Evolutionary conservation across 2,113 vertebrate species (phyloP), one percentile per base, ranked within the genome.

Genomic region (Phrynocephalus versicolor): DNA sequence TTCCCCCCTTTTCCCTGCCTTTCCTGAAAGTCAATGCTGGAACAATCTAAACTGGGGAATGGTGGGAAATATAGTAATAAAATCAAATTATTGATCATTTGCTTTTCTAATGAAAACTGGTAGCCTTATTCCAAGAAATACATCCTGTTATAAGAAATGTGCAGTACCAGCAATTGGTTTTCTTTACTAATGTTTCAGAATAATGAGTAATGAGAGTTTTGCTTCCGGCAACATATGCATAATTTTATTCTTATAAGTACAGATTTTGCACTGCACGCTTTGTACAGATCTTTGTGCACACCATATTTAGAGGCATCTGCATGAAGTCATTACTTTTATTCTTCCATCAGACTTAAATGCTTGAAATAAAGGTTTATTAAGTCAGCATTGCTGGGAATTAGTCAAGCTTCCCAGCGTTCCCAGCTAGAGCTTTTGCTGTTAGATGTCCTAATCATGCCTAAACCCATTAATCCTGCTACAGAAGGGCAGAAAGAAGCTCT

Each of bases 331-430:
- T 96, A 95, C 82, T 92, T 96, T 95, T 95, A 95, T 96, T 94
- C 95, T 94, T 91, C 79, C 93, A 87, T 89, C 92, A 93, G 94
- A 96, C 92, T 93, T 94, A 91, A 96, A 97, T 96, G 94, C 93
- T 93, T 93, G 90, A 95, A 95, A 96, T 95, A 93, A 83, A 74
- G 95, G 96, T 96, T 97, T 96, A 96, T 96, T 94, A 96, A 95
- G 94, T 94, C 95, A 94, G 93, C 91, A 95, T 95, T 93, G 94
- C 93, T 95, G 95, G 94, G 96, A 97, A 97, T 97, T 96, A 97
- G 95, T 96, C 95, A 96, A 96, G 96, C 95, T 91, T 96, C 93
- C 94, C 92, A 91, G 95, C 94, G 94, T 95, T 96, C 95, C 89
- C 96, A 96, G 96, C 94, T 95, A 94, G 96, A 94, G 94, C 92